A percentile compares a stretch with the other conserved stretches of the same genome.
These are phyloP conservation scores for Sepiola atlantica DNA, from an alignment of 2,888 invertebrate species.

Conservation along the genomic window DNA sequence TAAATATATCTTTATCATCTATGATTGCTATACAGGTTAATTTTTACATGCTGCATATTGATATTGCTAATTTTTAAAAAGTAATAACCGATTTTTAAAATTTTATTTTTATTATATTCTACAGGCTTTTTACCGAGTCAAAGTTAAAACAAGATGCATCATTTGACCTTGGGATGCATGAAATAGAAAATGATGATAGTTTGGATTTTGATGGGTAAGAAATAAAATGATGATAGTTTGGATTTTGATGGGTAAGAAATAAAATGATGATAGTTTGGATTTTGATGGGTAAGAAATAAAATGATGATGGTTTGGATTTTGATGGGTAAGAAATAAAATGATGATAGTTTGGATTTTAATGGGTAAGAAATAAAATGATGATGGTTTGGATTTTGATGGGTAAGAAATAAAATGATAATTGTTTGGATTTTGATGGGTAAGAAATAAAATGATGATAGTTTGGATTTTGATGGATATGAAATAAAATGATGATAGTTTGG, in stretches of 20 bases:
- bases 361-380: conserved; percentile 37
- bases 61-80: neutral
- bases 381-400: too few species aligned
- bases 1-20: too few species aligned
- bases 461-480: neutral
- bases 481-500: neutral
- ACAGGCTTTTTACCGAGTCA: conserved; percentile 34
- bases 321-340: too few species aligned
- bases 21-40: too few species aligned
- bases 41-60: too few species aligned
- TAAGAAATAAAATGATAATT: too few species aligned
- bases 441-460: neutral
- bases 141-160: neutral
- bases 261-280: neutral
- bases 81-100: neutral
- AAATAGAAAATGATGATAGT: neutral
- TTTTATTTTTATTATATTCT: neutral
- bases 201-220: conserved; percentile 45
- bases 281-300: conserved; percentile 42
- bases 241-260: conserved; percentile 42
- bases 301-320: too few species aligned
- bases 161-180: neutral
- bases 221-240: neutral
- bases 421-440: conserved; percentile 44
- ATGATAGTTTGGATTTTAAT: conserved; percentile 37